A percentile compares a stretch with the other conserved stretches of the same genome.
These are phyloP conservation scores for Keiferia lycopersicella DNA, from an alignment of 2,888 invertebrate species.

Conservation along the genomic window DNA sequence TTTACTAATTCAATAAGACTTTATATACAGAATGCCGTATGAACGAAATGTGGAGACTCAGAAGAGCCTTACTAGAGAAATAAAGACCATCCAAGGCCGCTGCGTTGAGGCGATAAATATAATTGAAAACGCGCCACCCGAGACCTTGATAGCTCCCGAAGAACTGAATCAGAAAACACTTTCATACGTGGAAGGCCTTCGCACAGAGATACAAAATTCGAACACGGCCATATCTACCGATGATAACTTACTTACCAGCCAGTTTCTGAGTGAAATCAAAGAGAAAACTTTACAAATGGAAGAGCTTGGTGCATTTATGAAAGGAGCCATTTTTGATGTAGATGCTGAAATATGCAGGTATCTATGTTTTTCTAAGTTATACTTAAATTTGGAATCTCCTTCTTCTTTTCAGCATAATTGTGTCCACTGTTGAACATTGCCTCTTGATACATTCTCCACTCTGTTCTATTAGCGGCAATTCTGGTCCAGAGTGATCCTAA, in stretches of 20 bases:
- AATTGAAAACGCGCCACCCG: conserved; percentile 57
- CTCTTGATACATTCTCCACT: too few species aligned
- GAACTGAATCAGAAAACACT: conserved; percentile 49
- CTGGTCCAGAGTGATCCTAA: too few species aligned
- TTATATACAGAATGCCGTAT: conserved; percentile 52
- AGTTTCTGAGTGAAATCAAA: conserved; percentile 61
- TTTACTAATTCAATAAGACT: not conserved
- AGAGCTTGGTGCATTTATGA: conserved; percentile 60
- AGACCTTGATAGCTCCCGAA: conserved; percentile 42
- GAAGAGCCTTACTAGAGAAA: conserved; percentile 52
- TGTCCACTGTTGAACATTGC: too few species aligned
- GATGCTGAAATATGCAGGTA: conserved; percentile 66
- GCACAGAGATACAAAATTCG: conserved; percentile 54
- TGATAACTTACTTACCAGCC: conserved; percentile 58
- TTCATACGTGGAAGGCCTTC: conserved; percentile 57
- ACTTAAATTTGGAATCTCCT: too few species aligned
- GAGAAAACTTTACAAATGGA: conserved; percentile 58
- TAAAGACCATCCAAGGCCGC: conserved; percentile 53
- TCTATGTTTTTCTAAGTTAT: not conserved
- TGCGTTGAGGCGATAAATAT: conserved; percentile 56
- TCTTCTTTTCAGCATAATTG: too few species aligned
- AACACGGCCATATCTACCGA: conserved; percentile 55
- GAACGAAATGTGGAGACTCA: conserved; percentile 51
- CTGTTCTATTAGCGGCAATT: too few species aligned
- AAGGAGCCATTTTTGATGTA: conserved; percentile 58